Percentiles rank a stretch among this genome's conserved stretches.
Conservation (phyloP, 2,113 vertebrate genomes). For the Herpetotheres cachinnans region DNA sequence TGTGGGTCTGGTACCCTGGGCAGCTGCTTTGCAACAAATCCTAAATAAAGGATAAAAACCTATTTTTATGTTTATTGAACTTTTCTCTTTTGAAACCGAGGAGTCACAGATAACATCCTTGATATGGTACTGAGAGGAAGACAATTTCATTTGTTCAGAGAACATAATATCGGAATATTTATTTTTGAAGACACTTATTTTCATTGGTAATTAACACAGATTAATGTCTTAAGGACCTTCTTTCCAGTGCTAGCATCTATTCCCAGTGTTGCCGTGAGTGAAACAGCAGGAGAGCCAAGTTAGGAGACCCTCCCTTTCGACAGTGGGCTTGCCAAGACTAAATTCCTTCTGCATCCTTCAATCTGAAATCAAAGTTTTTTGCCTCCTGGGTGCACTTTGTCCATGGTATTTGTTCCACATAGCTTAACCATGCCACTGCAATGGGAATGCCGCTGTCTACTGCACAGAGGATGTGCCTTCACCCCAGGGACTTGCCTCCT, state of each 20-base stretch:
- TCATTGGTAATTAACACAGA: background rate
- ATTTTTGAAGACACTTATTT: background rate
- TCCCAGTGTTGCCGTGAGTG: background rate
- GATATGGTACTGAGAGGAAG: background rate
- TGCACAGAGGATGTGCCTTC: background rate
- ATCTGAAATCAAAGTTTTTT: background rate
- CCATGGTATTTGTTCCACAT: background rate
- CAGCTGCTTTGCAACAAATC: background rate
- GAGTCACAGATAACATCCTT: background rate
- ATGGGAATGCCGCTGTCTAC: background rate
- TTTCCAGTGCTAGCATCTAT: background rate
- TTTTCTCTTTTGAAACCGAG: background rate
- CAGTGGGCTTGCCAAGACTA: background rate
- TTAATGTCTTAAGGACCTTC: background rate
- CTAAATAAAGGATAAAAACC: background rate
- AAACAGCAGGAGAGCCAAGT: background rate
- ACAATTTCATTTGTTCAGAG: background rate
- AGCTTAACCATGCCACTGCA: background rate
- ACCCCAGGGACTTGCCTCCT: background rate
- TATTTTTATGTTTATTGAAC: background rate
- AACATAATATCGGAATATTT: background rate
- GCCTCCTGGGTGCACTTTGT: background rate
- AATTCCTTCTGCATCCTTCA: background rate
- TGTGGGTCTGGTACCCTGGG: background rate
- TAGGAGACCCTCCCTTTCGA: background rate